phyloP scores from a whole-genome alignment of 1,140 invertebrate genomes.

The Dolichoris vasculosae region DNA sequence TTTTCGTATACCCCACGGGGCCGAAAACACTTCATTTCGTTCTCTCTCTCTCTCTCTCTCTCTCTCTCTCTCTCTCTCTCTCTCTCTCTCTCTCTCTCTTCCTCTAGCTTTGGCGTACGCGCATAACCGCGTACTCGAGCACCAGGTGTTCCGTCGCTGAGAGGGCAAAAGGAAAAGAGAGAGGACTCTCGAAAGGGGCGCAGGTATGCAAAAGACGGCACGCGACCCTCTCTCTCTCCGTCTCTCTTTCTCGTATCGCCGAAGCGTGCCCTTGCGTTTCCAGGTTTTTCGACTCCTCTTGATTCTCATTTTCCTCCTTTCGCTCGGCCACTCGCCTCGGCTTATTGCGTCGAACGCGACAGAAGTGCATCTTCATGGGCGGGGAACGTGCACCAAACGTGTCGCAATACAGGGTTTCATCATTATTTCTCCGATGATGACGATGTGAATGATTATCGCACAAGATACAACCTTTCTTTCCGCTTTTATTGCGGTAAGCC shows the following conservation, averaged over 20 bases:
- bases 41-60: not conserved
- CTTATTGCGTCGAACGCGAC: not conserved
- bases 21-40: not conserved
- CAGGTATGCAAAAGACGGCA: conserved; percentile 21
- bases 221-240: not conserved
- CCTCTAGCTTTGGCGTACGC: not conserved
- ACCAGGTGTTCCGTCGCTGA: conserved; percentile 29
- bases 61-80: not conserved
- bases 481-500: not conserved
- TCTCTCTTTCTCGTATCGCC: not conserved
- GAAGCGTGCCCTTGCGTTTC: not conserved
- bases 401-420: not conserved
- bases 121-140: too few species aligned
- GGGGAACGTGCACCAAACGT: too few species aligned
- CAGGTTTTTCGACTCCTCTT: not conserved
- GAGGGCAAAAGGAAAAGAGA: not conserved
- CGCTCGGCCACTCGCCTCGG: not conserved
- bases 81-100: not conserved
- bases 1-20: not conserved
- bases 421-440: not conserved
- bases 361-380: not conserved
- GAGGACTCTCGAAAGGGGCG: not conserved
- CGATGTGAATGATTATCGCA: not conserved
- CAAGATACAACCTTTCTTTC: not conserved
- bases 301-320: not conserved